Conservation (phyloP, 2,888 invertebrate species). For the Chrysina gloriosa region DNA sequence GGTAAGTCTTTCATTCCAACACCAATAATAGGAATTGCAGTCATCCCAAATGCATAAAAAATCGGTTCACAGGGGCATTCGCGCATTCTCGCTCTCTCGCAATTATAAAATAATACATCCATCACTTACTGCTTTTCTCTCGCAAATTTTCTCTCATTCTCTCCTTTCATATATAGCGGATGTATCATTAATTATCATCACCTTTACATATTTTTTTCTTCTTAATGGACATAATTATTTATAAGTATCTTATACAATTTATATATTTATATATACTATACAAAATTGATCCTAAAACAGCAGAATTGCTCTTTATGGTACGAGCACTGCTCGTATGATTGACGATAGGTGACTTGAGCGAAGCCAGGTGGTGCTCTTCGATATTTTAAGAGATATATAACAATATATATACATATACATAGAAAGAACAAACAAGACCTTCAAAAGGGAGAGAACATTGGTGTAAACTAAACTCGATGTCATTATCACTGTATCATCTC, state of each 20-base stretch:
- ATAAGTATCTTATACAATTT: constrained; percentile 63
- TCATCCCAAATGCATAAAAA: constrained; percentile 54
- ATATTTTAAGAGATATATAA: too few relatives aligned
- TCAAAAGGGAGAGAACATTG: too few relatives aligned
- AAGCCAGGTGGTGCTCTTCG: constrained; percentile 4
- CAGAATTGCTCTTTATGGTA: constrained; percentile 49
- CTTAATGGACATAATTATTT: constrained; percentile 61
- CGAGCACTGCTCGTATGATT: constrained; percentile 43
- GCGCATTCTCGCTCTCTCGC: constrained; percentile 51
- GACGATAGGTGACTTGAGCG: constrained; percentile 33
- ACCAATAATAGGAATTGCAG: constrained; percentile 62
- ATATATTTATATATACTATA: constrained; percentile 62
- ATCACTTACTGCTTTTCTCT: constrained; percentile 41
- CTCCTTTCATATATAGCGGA: constrained; percentile 25
- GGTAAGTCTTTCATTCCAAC: constrained; percentile 63
- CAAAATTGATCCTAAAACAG: constrained; percentile 64
- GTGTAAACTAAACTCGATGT: too few relatives aligned
- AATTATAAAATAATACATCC: constrained; percentile 61
- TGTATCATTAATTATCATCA: constrained; percentile 41
- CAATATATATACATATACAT: too few relatives aligned
- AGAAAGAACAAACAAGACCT: too few relatives aligned
- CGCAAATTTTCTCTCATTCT: constrained; percentile 29
- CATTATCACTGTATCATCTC: too few relatives aligned
- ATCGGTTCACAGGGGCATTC: constrained; percentile 47
- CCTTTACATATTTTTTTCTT: constrained; percentile 47